Base-by-base conservation (phyloP, 2,797 vertebrate genomes). In the Anas georgica region DNA sequence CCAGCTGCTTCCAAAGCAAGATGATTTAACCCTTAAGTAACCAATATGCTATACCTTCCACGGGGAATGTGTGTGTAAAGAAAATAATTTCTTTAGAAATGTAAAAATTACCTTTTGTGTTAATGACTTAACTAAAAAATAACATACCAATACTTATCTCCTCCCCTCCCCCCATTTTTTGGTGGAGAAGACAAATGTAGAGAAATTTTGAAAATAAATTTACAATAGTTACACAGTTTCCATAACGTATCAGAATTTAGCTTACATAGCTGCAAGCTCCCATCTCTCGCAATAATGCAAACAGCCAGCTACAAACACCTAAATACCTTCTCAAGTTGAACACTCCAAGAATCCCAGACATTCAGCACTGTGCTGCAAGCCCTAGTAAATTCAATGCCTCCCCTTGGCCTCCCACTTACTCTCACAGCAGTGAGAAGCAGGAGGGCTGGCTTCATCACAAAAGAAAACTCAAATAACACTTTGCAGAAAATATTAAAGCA, bases 1-100 rank as follows among this genome's bases (percentile, higher is more conserved):
- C 97, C 97, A 98, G 97, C 97, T 98, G 97, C 97, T 98, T 97
- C 97, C 97, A 97, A 94, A 97, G 97, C 96, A 84, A 91, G 90
- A 95, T 52, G 86, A 79, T 63, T 98, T 98, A 98, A 98, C 98
- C 96, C 97, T 97, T 95, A 82, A 45, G 86, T 75, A 91, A 83
- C 96, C 45, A 28, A 9, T 28, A 52, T 13, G 66, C 86, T 46
- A 59, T 60, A 75, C 23, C 23, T 25, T 80, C 88, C 62, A 64
- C 28, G n/a, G 66, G 56, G 50, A 28, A 69, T 16, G 28, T 15
- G 20, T 43, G n/a, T 13, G 12, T 28, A 52, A 68, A 29, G 16
- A 4, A 64, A 83, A 89, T 17, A 54, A 17, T n/a, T 0, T 28
- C 45, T 66, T 9, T 12, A 72, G 20, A 4, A 85, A 12, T 35